phyloP scores from a whole-genome alignment of 2,888 invertebrate genomes.

The Troides oblongomaculatus region DNA sequence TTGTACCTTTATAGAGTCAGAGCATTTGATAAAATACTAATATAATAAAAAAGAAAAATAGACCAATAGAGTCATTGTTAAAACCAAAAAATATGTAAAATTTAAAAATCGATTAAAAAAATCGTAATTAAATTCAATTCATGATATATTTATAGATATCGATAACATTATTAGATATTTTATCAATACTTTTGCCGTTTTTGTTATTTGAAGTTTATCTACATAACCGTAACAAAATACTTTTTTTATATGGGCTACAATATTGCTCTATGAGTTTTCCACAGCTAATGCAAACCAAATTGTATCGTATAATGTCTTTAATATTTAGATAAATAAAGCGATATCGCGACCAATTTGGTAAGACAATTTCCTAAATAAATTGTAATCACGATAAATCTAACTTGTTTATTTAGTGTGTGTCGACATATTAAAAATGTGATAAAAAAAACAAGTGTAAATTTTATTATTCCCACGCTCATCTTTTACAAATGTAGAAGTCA shows the following conservation, averaged over 20 bases:
- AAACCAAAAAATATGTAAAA: background rate
- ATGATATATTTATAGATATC: background rate
- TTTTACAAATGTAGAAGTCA: constrained; percentile 53
- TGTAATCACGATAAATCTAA: constrained; percentile 31
- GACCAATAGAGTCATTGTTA: too few relatives aligned
- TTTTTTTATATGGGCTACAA: background rate
- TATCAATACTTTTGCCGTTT: background rate
- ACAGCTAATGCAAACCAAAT: constrained; percentile 37
- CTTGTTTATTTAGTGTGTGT: constrained; percentile 37
- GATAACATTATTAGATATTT: background rate
- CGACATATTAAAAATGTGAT: constrained; percentile 49
- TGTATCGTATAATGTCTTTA: constrained; percentile 53
- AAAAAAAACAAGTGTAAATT: constrained; percentile 46
- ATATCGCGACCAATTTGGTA: constrained; percentile 51
- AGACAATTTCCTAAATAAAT: constrained; percentile 37
- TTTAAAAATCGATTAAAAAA: background rate
- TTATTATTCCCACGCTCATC: constrained; percentile 60
- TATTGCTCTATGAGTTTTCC: constrained; percentile 20
- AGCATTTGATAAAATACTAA: too few relatives aligned
- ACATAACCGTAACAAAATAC: background rate
- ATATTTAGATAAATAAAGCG: constrained; percentile 45
- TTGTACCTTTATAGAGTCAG: too few relatives aligned
- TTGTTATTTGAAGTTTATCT: constrained; percentile 23
- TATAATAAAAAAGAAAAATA: too few relatives aligned
- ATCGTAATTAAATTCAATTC: background rate